Evolutionary conservation across 2,888 invertebrate genomes (phyloP), one percentile per base, ranked within the genome.

Genomic region (Drosophila formosana): DNA sequence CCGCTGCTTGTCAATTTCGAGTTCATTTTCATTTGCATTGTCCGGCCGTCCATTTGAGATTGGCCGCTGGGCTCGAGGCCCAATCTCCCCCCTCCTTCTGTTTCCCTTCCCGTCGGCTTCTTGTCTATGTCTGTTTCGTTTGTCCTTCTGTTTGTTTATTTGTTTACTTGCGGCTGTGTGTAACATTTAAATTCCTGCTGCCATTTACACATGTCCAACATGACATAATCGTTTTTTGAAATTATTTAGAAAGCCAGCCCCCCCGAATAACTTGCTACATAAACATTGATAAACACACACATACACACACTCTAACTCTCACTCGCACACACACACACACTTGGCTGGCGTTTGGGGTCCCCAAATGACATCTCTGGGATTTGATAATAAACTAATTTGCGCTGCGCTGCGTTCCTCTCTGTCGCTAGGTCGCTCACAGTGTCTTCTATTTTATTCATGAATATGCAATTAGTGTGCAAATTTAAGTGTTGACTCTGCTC

Each of bases 391-490:
- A 79, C 76, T 76, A 79, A 82, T 82, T 79, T 81, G 69, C 43
- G 55, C 50, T 81, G 69, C 43, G 55, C 50, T 49, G 68, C 56
- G 67, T 66, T 68, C 45, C 60, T 51, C 61, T 37, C n/a, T 11
- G 4, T 57, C 49, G 28, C 28, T 66, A 37, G 6, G 37, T 55
- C 23, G 26, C 57, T 51, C 51, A 30, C 51, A 30, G 23, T 43
- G 52, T 39, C 78, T 45, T 57, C 62, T 88, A 63, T 69, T 82
- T 86, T 89, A 89, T 89, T 88, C 89, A 86, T 86, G 86, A 88
- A 83, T 78, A 78, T 72, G 80, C 86, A 84, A 88, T 84, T 84
- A 84, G 83, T 88, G 83, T 84, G 83, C 82, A 84, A 84, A 87
- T 89, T 82, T 41, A 78, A 89, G 88, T 82, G 78, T 80, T 63